These are phyloP conservation scores for Zelleria hepariella DNA, from an alignment of 2,888 invertebrate species.

Conservation along the genomic window DNA sequence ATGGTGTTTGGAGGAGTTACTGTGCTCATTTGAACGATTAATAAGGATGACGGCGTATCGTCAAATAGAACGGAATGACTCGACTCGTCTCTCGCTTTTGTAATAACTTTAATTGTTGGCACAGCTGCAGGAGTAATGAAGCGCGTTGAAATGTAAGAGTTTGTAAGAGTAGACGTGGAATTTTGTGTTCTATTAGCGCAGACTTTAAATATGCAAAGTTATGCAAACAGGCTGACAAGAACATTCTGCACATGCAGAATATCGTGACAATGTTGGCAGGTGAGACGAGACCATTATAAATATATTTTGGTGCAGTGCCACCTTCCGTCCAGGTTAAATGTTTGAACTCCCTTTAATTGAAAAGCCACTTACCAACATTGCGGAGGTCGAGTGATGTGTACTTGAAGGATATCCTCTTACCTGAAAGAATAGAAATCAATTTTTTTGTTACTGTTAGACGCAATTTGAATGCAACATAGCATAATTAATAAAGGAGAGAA, in stretches of 20 bases:
- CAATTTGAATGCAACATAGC: too few relatives aligned
- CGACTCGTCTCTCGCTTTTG: background rate
- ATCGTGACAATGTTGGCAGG: background rate
- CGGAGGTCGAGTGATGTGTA: background rate
- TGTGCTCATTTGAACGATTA: background rate
- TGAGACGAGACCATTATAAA: background rate
- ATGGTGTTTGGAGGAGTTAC: background rate
- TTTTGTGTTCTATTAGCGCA: slow-evolving; percentile 26
- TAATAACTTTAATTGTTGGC: background rate
- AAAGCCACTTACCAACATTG: too few relatives aligned
- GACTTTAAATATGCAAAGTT: slow-evolving; percentile 48
- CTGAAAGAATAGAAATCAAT: background rate
- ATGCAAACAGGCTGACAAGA: slow-evolving; percentile 47
- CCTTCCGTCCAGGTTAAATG: too few relatives aligned
- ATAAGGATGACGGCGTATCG: background rate
- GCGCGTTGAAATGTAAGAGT: slow-evolving; percentile 4
- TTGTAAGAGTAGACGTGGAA: slow-evolving; percentile 5
- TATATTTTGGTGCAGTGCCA: background rate
- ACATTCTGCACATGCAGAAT: background rate
- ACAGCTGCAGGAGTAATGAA: background rate
- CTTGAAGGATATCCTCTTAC: background rate
- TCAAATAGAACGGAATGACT: background rate
- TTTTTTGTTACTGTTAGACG: background rate
- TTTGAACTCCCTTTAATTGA: too few relatives aligned
- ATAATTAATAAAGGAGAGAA: too few relatives aligned